A percentile compares a stretch with the other conserved stretches of the same genome.
phyloP scores from a whole-genome alignment of 2,113 vertebrate species.

The Halcyon malimbica region DNA sequence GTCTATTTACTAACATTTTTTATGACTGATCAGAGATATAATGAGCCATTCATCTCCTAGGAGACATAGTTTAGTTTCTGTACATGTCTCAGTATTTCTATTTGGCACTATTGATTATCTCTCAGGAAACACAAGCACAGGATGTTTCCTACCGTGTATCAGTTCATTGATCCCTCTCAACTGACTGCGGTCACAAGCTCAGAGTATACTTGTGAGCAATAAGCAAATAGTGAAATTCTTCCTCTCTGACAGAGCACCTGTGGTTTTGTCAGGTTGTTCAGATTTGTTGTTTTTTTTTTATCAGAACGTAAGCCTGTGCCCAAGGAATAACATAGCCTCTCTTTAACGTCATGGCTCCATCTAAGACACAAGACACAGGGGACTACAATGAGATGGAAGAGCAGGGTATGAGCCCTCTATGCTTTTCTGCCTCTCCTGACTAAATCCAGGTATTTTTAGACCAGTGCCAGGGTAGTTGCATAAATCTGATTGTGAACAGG shows the following conservation, averaged over 20 bases:
- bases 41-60: not conserved
- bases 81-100: not conserved
- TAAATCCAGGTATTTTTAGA: slow-evolving; percentile 38
- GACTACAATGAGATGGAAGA: not conserved
- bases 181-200: not conserved
- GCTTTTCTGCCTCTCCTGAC: not conserved
- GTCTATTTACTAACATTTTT: not conserved
- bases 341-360: not conserved
- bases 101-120: not conserved
- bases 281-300: not conserved
- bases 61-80: not conserved
- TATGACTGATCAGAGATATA: not conserved
- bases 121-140: not conserved
- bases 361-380: not conserved
- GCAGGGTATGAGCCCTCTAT: not conserved
- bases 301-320: not conserved
- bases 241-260: not conserved
- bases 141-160: not conserved
- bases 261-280: not conserved
- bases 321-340: not conserved
- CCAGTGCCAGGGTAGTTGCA: not conserved
- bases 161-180: not conserved
- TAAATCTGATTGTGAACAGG: slow-evolving; percentile 19
- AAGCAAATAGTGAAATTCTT: not conserved
- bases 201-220: not conserved